phyloP scores from a whole-genome alignment of 2,888 invertebrate species.

The Eumacrocentrus americanus region DNA sequence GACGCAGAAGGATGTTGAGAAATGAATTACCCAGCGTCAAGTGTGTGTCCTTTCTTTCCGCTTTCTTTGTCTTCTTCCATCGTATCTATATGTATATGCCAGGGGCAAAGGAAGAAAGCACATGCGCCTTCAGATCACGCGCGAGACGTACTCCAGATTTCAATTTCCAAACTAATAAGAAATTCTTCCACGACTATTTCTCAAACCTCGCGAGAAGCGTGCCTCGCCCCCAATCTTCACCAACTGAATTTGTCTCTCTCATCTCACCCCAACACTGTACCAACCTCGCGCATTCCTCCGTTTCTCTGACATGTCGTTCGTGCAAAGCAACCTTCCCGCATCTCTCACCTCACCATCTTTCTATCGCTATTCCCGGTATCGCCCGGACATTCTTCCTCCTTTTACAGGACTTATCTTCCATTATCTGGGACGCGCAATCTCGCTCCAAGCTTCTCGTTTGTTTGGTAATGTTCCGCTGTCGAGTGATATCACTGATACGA shows the following conservation, averaged over 20 bases:
- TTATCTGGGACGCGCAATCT: slow-evolving; percentile 42
- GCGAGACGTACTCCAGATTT: slow-evolving; percentile 38
- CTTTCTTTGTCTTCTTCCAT: not conserved
- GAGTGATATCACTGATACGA: no score
- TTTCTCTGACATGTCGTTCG: slow-evolving; percentile 29
- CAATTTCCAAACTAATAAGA: slow-evolving; percentile 55
- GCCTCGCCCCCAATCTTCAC: slow-evolving; percentile 18
- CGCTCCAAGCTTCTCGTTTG: slow-evolving; percentile 34
- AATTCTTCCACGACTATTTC: slow-evolving; percentile 49
- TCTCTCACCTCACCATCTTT: slow-evolving; percentile 12
- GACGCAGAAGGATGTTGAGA: slow-evolving; percentile 12
- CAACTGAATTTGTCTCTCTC: slow-evolving; percentile 41
- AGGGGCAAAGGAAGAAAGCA: slow-evolving; percentile 11
- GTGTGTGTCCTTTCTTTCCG: slow-evolving; percentile 4
- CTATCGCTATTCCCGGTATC: slow-evolving; percentile 33
- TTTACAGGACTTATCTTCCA: slow-evolving; percentile 46
- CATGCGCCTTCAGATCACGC: slow-evolving; percentile 9
- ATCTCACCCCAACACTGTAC: not conserved
- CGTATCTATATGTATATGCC: slow-evolving; percentile 17
- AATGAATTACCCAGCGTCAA: slow-evolving; percentile 23
- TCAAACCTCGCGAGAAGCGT: slow-evolving; percentile 33
- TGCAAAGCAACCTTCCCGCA: slow-evolving; percentile 5
- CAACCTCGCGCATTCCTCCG: not conserved
- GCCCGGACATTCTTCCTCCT: slow-evolving; percentile 28
- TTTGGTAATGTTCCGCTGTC: slow-evolving; percentile 25